phyloP scores from a whole-genome alignment of 2,888 invertebrate genomes.

The Catocala fraxini region DNA sequence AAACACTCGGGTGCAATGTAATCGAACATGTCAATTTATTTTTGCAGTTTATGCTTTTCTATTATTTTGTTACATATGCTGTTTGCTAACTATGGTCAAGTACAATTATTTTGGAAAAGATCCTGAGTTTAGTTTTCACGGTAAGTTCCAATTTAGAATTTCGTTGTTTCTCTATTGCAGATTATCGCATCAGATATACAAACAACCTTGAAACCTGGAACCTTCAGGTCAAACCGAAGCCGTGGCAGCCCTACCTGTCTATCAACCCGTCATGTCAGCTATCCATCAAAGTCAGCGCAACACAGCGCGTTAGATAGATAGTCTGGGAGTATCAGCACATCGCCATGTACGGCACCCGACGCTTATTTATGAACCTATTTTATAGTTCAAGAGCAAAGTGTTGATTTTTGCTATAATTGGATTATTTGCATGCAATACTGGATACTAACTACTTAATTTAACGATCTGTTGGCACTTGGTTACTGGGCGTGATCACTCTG shows the following conservation, averaged over 20 bases:
- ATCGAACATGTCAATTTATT: no score
- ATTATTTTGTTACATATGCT: no score
- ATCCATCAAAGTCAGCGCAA: constrained; percentile 8
- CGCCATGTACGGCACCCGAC: constrained; percentile 37
- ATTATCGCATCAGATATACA: not conserved
- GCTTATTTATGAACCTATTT: constrained; percentile 38
- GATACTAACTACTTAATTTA: constrained; percentile 4
- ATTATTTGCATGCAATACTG: constrained; percentile 34
- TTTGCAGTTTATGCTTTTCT: no score
- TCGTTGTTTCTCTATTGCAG: no score
- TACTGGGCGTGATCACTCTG: not conserved
- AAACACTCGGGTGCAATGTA: no score
- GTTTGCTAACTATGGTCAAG: no score
- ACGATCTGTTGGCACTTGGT: not conserved
- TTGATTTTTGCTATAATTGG: constrained; percentile 30
- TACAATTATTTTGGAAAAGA: no score
- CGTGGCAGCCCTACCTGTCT: not conserved
- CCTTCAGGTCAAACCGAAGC: not conserved
- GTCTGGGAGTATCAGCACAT: constrained; percentile 9
- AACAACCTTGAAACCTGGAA: not conserved
- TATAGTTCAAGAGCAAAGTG: constrained; percentile 48
- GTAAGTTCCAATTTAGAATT: no score
- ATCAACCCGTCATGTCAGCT: constrained; percentile 7
- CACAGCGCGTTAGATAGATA: constrained; percentile 5
- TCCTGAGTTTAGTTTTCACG: no score